These are phyloP conservation scores for Seriola rivoliana DNA, from an alignment of 2,113 vertebrate species.

Conservation along the genomic window DNA sequence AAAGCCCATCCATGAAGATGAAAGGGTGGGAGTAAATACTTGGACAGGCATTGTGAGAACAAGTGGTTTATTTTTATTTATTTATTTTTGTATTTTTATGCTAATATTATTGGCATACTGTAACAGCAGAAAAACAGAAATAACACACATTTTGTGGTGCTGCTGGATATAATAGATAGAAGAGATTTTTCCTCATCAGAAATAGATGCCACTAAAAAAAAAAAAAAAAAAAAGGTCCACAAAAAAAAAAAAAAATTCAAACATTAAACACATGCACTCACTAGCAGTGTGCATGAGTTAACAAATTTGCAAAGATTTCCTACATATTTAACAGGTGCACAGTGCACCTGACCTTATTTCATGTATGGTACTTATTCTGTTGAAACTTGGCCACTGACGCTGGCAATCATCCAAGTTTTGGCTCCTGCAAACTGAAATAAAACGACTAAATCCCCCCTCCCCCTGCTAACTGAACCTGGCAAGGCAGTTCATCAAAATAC, in stretches of 20 bases:
- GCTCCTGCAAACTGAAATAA: constrained; percentile 46
- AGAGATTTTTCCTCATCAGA: not conserved
- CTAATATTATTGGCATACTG: no score
- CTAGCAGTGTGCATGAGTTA: not conserved
- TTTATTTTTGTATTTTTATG: no score
- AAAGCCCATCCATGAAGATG: not conserved
- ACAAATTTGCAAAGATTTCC: not conserved
- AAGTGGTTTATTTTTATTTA: not conserved
- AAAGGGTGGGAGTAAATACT: not conserved
- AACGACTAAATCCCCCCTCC: constrained; percentile 17
- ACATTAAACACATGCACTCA: not conserved
- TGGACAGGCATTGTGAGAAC: not conserved
- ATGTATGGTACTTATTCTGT: constrained; percentile 22
- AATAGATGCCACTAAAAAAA: not conserved
- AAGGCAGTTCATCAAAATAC: constrained; percentile 30
- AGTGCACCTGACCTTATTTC: constrained; percentile 27
- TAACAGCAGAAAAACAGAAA: not conserved
- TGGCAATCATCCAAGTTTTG: constrained; percentile 23
- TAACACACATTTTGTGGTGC: not conserved
- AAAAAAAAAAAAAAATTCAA: not conserved
- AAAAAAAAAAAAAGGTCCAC: no score
- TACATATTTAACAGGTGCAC: constrained; percentile 35
- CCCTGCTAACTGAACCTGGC: constrained; percentile 27
- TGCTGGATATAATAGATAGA: not conserved
- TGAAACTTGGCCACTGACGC: constrained; percentile 30